Evolutionary conservation across 2,113 vertebrate genomes (phyloP), one percentile per base, ranked within the genome.

Genomic region (Alethe diademata): DNA sequence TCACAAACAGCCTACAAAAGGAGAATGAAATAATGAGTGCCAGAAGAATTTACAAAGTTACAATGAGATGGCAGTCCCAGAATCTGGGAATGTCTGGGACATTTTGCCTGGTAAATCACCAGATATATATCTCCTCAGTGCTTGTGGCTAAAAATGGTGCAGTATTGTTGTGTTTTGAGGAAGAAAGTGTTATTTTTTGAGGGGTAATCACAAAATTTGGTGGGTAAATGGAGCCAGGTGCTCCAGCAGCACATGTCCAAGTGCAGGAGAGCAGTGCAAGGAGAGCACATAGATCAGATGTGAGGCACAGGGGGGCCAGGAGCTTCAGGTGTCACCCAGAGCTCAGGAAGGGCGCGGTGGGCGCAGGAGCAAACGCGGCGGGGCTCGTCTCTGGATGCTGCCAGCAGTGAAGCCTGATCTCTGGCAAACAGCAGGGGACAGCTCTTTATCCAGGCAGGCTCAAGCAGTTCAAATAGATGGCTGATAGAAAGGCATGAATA

Each of bases 401-500:
- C 78, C 93, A 65, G 48, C 5, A 60, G 29, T 24, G 57, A 62
- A 82, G 78, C 38, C 71, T 94, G 74, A 92, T 35, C 57, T 75
- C 23, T 0, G 79, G 60, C 78, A 84, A 91, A 66, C 87, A 92
- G 70, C 87, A 91, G 76, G 84, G 78, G 70, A 24, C 50, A 78
- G 33, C n/a, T 71, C 40, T 61, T 96, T 89, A 89, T 75, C 73
- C 69, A 81, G 69, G 29, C 56, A 81, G 78, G n/a, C 78, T 87
- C 73, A 58, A 74, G 61, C 29, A 85, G 43, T 74, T 91, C 72
- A 74, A 43, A 85, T 75, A 35, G 66, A 89, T 85, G 87, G 62
- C 61, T 87, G 81, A 90, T 62, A 81, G 84, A 92, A 80, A 84
- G 35, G 33, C 57, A 71, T 78, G 76, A 89, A 89, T 86, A 91